Percentiles rank a stretch among this genome's conserved stretches.
phyloP scores from a whole-genome alignment of 2,113 vertebrate species.

The Saimiri boliviensis region DNA sequence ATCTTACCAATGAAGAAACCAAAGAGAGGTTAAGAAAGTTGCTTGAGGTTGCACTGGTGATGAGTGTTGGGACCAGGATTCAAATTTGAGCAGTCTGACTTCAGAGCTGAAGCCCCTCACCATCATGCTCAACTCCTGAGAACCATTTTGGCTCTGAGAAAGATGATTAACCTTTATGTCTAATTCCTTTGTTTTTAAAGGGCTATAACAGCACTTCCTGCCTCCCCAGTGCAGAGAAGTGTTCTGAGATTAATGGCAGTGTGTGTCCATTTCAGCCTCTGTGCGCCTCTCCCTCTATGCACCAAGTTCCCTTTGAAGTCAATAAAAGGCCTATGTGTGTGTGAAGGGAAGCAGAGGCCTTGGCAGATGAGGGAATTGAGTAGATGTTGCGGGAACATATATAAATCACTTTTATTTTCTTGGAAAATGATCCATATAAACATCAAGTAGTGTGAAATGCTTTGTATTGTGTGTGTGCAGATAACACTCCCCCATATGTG shows the following conservation, averaged over 20 bases:
- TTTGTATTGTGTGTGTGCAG: constrained; percentile 59
- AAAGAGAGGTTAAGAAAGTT: background rate
- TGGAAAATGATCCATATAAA: constrained; percentile 69
- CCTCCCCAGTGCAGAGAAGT: constrained; percentile 50
- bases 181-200: constrained; percentile 66
- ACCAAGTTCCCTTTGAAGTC: constrained; percentile 69
- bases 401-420: constrained; percentile 76
- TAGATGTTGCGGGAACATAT: constrained; percentile 47
- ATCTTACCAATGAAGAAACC: background rate
- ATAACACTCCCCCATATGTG: constrained; percentile 39
- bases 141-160: constrained; percentile 17
- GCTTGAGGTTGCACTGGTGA: background rate
- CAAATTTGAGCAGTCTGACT: background rate
- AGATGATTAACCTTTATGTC: constrained; percentile 60
- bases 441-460: constrained; percentile 52
- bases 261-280: constrained; percentile 43
- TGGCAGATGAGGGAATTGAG: constrained; percentile 2
- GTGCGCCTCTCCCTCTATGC: constrained; percentile 24
- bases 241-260: constrained; percentile 66
- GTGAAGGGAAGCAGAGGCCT: constrained; percentile 59
- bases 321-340: constrained; percentile 63
- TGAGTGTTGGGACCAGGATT: background rate
- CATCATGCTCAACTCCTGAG: background rate
- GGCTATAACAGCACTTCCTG: constrained; percentile 61
- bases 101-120: background rate